A percentile compares a stretch with the other conserved stretches of the same genome.
Evolutionary conservation across 2,888 invertebrate genomes (phyloP).

Genomic region (Nomada ferruginata): DNA sequence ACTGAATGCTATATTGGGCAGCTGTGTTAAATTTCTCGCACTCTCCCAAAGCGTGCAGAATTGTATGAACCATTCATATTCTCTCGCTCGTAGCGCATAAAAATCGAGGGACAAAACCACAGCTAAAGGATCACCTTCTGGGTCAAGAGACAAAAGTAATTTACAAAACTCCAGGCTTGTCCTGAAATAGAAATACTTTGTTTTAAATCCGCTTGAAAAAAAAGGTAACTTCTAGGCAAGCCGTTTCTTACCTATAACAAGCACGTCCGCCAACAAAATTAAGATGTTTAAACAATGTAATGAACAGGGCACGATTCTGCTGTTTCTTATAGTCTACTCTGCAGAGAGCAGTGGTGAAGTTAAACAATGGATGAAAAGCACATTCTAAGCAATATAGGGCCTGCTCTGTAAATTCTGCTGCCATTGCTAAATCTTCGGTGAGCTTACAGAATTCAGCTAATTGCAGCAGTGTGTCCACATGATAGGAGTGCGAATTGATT

Average conservation of each 20-base stretch:
- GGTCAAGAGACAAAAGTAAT: slow-evolving; percentile 91
- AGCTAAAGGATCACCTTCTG: slow-evolving; percentile 91
- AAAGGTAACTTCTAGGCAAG: background rate
- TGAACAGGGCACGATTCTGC: slow-evolving; percentile 93
- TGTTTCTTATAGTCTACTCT: slow-evolving; percentile 91
- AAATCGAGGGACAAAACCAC: slow-evolving; percentile 92
- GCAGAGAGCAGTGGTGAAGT: slow-evolving; percentile 90
- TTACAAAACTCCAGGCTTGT: slow-evolving; percentile 96
- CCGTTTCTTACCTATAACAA: slow-evolving; percentile 86
- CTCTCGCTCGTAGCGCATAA: slow-evolving; percentile 91
- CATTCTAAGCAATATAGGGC: slow-evolving; percentile 91
- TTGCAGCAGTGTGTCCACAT: slow-evolving; percentile 92
- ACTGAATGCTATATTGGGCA: slow-evolving; percentile 95
- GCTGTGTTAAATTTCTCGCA: slow-evolving; percentile 89
- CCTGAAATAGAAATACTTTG: slow-evolving; percentile 80
- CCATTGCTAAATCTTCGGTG: slow-evolving; percentile 91
- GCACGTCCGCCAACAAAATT: slow-evolving; percentile 91
- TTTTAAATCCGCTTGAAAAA: background rate
- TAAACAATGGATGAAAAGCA: slow-evolving; percentile 92
- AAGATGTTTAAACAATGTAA: slow-evolving; percentile 93
- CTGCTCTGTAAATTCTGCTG: slow-evolving; percentile 91
- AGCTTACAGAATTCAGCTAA: slow-evolving; percentile 92
- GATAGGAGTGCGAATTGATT: slow-evolving; percentile 90
- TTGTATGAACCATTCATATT: slow-evolving; percentile 90
- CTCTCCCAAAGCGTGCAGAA: slow-evolving; percentile 87